phyloP scores from a whole-genome alignment of 2,888 invertebrate genomes.

The Aproaerema taeniolella region DNA sequence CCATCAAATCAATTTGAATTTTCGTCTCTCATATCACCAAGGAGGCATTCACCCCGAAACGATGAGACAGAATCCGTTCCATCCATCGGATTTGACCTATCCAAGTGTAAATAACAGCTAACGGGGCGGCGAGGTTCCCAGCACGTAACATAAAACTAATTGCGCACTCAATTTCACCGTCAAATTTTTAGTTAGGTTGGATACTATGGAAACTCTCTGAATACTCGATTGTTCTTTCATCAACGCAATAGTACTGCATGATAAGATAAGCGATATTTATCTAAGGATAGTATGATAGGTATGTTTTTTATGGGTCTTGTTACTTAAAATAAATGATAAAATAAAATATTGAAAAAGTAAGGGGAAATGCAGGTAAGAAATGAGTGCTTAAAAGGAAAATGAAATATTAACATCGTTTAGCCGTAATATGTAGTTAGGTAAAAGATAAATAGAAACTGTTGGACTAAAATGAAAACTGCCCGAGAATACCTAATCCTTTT shows the following conservation, averaged over 20 bases:
- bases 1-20: too few relatives aligned
- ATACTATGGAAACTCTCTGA: constrained; percentile 22
- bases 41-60: neutral
- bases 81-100: constrained; percentile 2
- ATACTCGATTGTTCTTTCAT: too few relatives aligned
- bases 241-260: too few relatives aligned
- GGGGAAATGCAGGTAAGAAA: neutral
- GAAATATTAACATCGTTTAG: too few relatives aligned
- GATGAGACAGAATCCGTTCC: constrained; percentile 5
- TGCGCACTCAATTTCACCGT: constrained; percentile 33
- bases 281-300: neutral
- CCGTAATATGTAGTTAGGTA: too few relatives aligned
- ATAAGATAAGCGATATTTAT: neutral
- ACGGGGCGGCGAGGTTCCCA: constrained; percentile 30
- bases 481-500: too few relatives aligned
- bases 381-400: too few relatives aligned
- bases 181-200: constrained; percentile 29
- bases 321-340: too few relatives aligned
- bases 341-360: neutral
- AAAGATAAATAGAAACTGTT: too few relatives aligned
- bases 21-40: too few relatives aligned
- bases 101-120: constrained; percentile 26
- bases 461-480: too few relatives aligned
- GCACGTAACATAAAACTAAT: constrained; percentile 43
- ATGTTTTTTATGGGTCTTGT: too few relatives aligned